Evolutionary conservation across 2,113 vertebrate species (phyloP), one percentile per base, ranked within the genome.

Genomic region (Nicator chloris): DNA sequence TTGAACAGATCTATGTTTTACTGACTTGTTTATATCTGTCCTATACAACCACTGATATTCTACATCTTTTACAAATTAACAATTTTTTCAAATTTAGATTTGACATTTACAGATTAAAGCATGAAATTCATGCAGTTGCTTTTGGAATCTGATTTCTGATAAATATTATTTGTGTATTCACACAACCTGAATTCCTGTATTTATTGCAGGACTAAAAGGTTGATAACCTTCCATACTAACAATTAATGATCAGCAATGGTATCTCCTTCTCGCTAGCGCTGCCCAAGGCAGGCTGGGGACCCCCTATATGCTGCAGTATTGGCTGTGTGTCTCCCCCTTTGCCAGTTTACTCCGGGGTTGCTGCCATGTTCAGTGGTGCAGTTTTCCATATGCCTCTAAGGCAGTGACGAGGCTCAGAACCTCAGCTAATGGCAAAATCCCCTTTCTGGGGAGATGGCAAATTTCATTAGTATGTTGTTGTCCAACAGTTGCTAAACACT

Each of bases 271-370:
- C 14, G 5, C 16, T n/a, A 70, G 40, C 54, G 10, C 54, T 42
- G 56, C 68, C 64, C 15, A 28, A 49, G 59, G 57, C 71, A 49
- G 47, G 20, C 33, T 57, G 45, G 35, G 37, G 20, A 21, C n/a
- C 65, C 61, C 24, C 22, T 35, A 7, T 3, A 1, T 16, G 3
- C 33, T 17, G 27, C 2, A 1, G 0, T 33, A 5, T 8, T 7
- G 40, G 31, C 50, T 49, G 45, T 57, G 40, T 35, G 23, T 40
- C 42, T 66, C 27, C 18, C 16, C 12, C 13, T 61, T 44, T 23
- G 14, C 24, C 6, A 2, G 15, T 26, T 87, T 65, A 28, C 4
- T 1, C 33, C 1, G 0, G 14, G 19, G 3, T 19, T 79, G 27
- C 18, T 70, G 51, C 39, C 4, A 2, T 23, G 6, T 27, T 72